phyloP scores from a whole-genome alignment of 2,888 invertebrate genomes.

The Agrochola lota region DNA sequence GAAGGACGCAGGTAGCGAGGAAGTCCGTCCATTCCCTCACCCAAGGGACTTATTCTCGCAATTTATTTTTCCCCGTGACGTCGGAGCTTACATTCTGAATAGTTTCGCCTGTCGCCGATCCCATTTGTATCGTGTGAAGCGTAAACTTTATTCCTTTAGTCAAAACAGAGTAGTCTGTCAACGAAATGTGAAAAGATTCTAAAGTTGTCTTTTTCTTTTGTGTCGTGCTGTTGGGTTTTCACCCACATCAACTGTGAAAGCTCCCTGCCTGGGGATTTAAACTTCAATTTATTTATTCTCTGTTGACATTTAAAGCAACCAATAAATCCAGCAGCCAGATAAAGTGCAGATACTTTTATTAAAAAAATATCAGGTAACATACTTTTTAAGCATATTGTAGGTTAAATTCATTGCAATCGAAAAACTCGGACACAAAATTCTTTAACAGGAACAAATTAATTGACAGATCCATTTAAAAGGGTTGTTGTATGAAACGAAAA shows the following conservation, averaged over 20 bases:
- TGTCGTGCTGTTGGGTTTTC: conserved; percentile 36
- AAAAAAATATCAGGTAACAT: not conserved
- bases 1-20: conserved; percentile 47
- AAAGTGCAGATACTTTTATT: conserved; percentile 7
- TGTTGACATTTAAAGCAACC: conserved; percentile 35
- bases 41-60: conserved; percentile 71
- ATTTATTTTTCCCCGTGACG: conserved; percentile 74
- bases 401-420: conserved; percentile 10
- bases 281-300: conserved; percentile 48
- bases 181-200: conserved; percentile 57
- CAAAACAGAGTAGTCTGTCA: conserved; percentile 69
- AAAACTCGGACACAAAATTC: conserved; percentile 8
- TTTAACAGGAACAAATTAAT: conserved; percentile 35
- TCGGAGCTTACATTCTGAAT: conserved; percentile 73
- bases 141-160: conserved; percentile 67
- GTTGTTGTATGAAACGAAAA: conserved; percentile 48
- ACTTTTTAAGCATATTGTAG: conserved; percentile 15
- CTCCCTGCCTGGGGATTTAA: conserved; percentile 40
- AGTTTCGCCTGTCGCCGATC: conserved; percentile 71
- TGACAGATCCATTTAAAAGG: conserved; percentile 52
- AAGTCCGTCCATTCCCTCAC: conserved; percentile 64
- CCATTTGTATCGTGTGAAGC: conserved; percentile 64
- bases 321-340: not conserved
- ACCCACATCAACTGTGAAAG: conserved; percentile 42
- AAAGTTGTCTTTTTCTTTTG: conserved; percentile 49